A percentile compares a stretch with the other conserved stretches of the same genome.
Evolutionary conservation across 2,797 vertebrate genomes (phyloP).

Genomic region (Acanthis flammea): DNA sequence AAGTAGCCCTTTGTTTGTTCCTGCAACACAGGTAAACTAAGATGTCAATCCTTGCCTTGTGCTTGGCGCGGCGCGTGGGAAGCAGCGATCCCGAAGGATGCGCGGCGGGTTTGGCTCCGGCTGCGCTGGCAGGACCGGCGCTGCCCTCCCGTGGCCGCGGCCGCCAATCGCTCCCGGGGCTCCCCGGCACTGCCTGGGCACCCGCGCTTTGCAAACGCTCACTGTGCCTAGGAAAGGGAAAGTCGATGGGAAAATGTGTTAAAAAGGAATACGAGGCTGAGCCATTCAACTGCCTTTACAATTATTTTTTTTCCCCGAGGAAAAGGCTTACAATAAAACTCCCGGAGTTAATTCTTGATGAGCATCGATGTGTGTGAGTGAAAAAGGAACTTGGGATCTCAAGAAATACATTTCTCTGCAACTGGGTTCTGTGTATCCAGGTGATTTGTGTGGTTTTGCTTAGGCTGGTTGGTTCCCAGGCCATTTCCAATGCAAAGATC

Average conservation of each 20-base stretch:
- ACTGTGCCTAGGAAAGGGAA: not conserved
- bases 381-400: not conserved
- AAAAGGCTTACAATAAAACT: not conserved
- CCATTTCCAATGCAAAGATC: not conserved
- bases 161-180: not conserved
- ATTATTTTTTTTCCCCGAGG: not conserved
- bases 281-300: not conserved
- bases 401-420: not conserved
- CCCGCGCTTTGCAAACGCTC: fast-evolving
- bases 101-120: not conserved
- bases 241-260: not conserved
- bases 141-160: constrained; percentile 48
- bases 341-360: not conserved
- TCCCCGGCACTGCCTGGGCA: fast-evolving
- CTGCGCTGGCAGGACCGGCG: not conserved
- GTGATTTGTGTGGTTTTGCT: not conserved
- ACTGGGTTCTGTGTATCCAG: not conserved
- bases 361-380: not conserved
- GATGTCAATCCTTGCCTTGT: not conserved
- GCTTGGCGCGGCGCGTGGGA: not conserved
- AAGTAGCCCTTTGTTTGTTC: not conserved
- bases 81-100: not conserved
- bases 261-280: not conserved
- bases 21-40: not conserved
- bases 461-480: not conserved